Base-by-base conservation (phyloP, 64 coral and sea anemone genomes). In the Acropora tenuis region DNA sequence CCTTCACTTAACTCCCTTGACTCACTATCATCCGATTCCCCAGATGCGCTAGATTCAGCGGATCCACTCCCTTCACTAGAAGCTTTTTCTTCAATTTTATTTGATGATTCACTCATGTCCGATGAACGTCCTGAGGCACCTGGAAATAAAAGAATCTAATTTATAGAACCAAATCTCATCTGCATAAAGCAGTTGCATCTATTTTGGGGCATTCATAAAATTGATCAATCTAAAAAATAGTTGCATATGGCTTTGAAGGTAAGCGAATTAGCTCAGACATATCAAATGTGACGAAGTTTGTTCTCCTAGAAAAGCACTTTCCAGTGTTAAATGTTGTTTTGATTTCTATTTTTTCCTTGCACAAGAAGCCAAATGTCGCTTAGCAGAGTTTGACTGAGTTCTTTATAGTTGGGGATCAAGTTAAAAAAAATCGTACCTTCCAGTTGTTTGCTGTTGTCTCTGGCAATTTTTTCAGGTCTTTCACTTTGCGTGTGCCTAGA, bases 401-500 rank as follows among this genome's bases (percentile, higher is more conserved):
- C 30, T 30, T 30, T 30, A 30, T 30, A 30, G 30, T 30, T 30
- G 30, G 30, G 30, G 30, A 30, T 30, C 30, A 30, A 30, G 30
- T 30, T 30, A 30, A 30, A 30, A 30, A 55, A 55, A 55, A 79
- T 57, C 78, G 11, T 63, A 82, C 79, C 79, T 82, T 82, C 30
- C 1, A 43, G 3, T 10, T 13, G 16, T 44, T 44, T 42, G 42
- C 16, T 58, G 1, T 72, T 45, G 16, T 90, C 89, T 75, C 69
- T 78, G 42, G 68, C 47, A 58, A 90, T 90, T 59, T 90, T 55
- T 45, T 60, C 73, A 48, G 78, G 67, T 49, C 83, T 90, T 83
- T 13, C 49, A 8, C 82, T 47, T 9, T 41, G 57, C 42, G 18
- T 90, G 47, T 66, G 30, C 59, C 50, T 78, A 66, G 86, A 82